Conservation (phyloP, 2,888 invertebrate species). For the Patella depressa region DNA sequence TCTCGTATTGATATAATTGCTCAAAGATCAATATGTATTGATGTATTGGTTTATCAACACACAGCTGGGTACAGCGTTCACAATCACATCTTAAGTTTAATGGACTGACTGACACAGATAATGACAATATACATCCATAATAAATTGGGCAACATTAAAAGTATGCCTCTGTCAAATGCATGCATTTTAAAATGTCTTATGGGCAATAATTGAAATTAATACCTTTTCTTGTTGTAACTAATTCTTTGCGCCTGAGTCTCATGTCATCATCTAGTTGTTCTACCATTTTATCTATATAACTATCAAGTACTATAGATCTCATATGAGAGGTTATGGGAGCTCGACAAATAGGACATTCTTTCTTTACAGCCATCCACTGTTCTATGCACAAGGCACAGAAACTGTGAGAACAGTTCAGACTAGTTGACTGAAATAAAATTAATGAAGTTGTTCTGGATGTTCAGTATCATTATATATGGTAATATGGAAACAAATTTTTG, state of each 20-base stretch:
- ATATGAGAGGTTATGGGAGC: conserved; percentile 54
- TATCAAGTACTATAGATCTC: conserved; percentile 77
- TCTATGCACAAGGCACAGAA: conserved; percentile 82
- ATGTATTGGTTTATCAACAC: no score
- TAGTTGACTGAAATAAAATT: conserved; percentile 74
- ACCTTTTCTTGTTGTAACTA: conserved; percentile 74
- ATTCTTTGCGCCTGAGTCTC: conserved; percentile 75
- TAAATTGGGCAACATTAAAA: neutral
- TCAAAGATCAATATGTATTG: no score
- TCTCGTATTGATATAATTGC: no score
- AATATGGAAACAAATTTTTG: no score
- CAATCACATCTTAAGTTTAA: neutral
- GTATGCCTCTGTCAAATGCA: no score
- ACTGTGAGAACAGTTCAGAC: conserved; percentile 82
- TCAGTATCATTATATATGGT: neutral
- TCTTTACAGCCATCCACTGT: conserved; percentile 80
- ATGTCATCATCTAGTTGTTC: conserved; percentile 77
- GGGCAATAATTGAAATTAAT: neutral
- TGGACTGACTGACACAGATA: neutral
- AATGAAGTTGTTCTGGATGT: neutral
- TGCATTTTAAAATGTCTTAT: no score
- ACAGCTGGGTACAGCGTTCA: neutral
- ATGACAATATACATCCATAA: neutral
- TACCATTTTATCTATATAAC: conserved; percentile 81
- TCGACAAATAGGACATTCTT: conserved; percentile 82